phyloP scores from a whole-genome alignment of 2,888 invertebrate genomes.

The Argyra leucocephala region DNA sequence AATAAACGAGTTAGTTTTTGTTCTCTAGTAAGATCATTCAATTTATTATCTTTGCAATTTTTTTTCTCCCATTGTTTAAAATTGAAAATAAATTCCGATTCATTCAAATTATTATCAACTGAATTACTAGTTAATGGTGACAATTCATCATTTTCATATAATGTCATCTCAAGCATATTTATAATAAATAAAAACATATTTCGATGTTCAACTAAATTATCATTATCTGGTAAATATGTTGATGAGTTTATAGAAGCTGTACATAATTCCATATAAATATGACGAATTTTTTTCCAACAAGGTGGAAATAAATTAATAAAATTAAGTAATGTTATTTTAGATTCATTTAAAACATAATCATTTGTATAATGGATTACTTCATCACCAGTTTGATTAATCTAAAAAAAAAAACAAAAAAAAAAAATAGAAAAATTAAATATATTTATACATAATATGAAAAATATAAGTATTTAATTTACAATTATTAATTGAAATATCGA shows the following conservation, averaged over 20 bases:
- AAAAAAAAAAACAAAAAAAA: too few relatives aligned
- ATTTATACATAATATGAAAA: too few relatives aligned
- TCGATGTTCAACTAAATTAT: constrained; percentile 20
- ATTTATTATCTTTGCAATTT: not conserved
- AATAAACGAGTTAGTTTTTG: constrained; percentile 46
- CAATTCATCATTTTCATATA: constrained; percentile 23
- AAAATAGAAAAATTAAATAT: too few relatives aligned
- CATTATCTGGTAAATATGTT: constrained; percentile 24
- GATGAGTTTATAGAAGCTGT: constrained; percentile 25
- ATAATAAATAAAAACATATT: constrained; percentile 28
- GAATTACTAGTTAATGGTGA: not conserved
- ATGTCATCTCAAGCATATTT: constrained; percentile 30
- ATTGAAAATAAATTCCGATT: constrained; percentile 24
- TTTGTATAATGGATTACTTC: constrained; percentile 22
- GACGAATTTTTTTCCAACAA: constrained; percentile 37
- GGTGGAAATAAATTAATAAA: constrained; percentile 38
- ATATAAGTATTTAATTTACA: not conserved
- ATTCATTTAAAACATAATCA: constrained; percentile 26
- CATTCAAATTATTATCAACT: not conserved
- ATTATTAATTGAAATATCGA: not conserved
- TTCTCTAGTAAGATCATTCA: not conserved
- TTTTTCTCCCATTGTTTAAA: constrained; percentile 33
- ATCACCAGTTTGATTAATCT: constrained; percentile 27
- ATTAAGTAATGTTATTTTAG: constrained; percentile 30
- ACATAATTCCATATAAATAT: constrained; percentile 31